These are phyloP conservation scores for Zelleria hepariella DNA, from an alignment of 2,888 invertebrate genomes.

Conservation along the genomic window DNA sequence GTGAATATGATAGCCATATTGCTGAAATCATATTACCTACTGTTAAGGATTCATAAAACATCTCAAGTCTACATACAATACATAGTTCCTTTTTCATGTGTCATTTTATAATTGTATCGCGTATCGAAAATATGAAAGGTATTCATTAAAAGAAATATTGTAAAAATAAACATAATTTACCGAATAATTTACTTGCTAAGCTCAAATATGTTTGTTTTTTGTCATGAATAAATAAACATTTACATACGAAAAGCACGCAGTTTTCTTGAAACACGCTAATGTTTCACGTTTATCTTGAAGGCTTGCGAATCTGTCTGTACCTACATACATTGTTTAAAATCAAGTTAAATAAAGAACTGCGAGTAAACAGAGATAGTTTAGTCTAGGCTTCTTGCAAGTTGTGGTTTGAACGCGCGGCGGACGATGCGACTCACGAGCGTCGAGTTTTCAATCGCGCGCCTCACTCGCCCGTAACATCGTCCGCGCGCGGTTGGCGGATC, in stretches of 20 bases:
- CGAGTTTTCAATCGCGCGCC: background rate
- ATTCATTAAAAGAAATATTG: conserved; percentile 49
- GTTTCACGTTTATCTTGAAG: background rate
- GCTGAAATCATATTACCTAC: conserved; percentile 33
- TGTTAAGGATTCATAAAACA: conserved; percentile 43
- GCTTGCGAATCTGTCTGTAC: background rate
- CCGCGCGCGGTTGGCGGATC: conserved; percentile 4
- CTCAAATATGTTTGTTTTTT: conserved; percentile 63
- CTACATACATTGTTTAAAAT: background rate
- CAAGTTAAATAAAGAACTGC: background rate
- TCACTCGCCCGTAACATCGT: conserved; percentile 1
- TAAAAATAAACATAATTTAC: conserved; percentile 53
- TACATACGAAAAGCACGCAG: conserved; percentile 28
- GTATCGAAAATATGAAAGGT: conserved; percentile 52
- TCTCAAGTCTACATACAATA: conserved; percentile 60
- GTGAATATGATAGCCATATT: conserved; percentile 51
- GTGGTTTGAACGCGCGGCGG: background rate
- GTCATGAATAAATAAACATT: conserved; percentile 55
- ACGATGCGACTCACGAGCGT: background rate
- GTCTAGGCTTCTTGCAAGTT: background rate
- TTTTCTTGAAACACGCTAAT: background rate
- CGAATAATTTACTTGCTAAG: conserved; percentile 64
- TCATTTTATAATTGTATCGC: conserved; percentile 63
- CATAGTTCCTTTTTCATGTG: conserved; percentile 71
- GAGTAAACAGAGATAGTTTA: background rate